Evolutionary conservation across 2,797 vertebrate species (phyloP).

Genomic region (Enteromius paludinosus): DNA sequence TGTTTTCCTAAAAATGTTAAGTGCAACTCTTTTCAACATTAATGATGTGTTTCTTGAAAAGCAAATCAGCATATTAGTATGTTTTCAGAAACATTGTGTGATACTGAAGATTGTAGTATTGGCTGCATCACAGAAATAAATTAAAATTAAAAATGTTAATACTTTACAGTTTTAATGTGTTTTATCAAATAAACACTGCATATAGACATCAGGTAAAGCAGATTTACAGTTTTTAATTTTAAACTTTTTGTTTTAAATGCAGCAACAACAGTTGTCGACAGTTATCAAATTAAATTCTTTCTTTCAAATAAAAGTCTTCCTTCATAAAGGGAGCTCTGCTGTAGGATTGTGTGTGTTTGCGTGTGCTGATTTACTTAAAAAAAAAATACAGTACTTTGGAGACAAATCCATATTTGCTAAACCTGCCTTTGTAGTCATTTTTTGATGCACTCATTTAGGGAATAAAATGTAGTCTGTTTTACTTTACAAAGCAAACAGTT

Average conservation of each 20-base stretch:
- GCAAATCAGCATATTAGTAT: neutral
- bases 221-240: no score
- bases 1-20: neutral
- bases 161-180: neutral
- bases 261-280: no score
- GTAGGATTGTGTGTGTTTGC: neutral
- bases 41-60: neutral
- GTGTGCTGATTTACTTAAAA: no score
- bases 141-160: neutral
- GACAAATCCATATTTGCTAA: neutral
- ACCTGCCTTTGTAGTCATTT: neutral
- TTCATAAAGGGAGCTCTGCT: neutral
- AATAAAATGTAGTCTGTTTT: neutral
- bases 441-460: neutral
- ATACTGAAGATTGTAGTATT: no score
- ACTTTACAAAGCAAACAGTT: neutral
- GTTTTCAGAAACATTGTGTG: no score
- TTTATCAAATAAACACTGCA: neutral
- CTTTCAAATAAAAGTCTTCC: no score
- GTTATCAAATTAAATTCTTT: no score
- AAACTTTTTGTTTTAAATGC: no score
- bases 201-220: no score
- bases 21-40: neutral
- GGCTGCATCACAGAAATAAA: constrained; percentile 7
- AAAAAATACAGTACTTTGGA: neutral